phyloP scores from a whole-genome alignment of 2,797 vertebrate genomes.

The Rhincodon typus region DNA sequence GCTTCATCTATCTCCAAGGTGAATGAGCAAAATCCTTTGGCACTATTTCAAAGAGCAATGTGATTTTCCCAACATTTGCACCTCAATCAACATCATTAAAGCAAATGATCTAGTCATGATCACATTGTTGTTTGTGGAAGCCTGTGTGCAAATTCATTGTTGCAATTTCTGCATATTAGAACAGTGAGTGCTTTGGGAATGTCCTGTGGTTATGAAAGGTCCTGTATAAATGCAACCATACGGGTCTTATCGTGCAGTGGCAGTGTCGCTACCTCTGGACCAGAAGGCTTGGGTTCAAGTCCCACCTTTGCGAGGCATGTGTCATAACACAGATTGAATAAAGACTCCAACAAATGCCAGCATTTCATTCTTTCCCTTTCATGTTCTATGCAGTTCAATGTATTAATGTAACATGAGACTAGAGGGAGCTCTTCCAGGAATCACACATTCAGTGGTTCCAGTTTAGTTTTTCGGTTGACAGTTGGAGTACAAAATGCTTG shows the following conservation, averaged over 20 bases:
- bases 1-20: background rate
- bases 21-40: background rate
- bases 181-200: background rate
- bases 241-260: no score
- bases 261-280: no score
- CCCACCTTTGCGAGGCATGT: no score
- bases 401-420: background rate
- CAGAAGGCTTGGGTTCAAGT: no score
- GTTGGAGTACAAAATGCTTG: background rate
- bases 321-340: no score
- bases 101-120: background rate
- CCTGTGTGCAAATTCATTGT: background rate
- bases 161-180: background rate
- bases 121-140: background rate
- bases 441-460: background rate
- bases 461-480: background rate
- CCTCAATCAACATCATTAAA: background rate
- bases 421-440: slow-evolving; percentile 20
- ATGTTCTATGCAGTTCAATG: background rate
- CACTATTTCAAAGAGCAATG: background rate
- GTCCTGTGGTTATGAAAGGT: background rate
- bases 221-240: background rate
- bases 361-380: background rate
- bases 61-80: background rate
- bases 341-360: background rate